Percentiles rank a stretch among this genome's conserved stretches.
Conservation (phyloP, 2,888 invertebrate species). For the Harpalus rubripes region DNA sequence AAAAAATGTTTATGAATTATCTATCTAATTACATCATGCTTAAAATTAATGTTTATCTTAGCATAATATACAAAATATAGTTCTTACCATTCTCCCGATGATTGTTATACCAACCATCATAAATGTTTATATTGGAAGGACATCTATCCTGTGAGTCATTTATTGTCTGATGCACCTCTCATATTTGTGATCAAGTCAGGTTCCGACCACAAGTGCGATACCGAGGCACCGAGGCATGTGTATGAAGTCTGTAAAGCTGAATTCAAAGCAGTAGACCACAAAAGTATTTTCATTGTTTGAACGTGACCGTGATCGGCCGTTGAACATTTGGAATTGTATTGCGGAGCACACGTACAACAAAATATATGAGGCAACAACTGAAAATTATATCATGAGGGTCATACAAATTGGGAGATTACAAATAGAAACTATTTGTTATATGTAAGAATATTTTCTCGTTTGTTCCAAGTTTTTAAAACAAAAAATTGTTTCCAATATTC, state of each 20-base stretch:
- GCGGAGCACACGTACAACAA: background rate
- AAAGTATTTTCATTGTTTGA: constrained; percentile 42
- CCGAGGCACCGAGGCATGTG: constrained; percentile 22
- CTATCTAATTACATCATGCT: background rate
- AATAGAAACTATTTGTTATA: background rate
- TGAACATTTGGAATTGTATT: constrained; percentile 41
- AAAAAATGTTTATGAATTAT: background rate
- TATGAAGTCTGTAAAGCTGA: constrained; percentile 19
- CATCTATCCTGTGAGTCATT: constrained; percentile 17
- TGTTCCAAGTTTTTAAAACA: no score
- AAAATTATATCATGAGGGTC: background rate
- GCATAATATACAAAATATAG: background rate
- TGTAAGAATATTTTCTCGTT: no score
- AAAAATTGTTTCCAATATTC: no score
- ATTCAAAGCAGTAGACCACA: constrained; percentile 29
- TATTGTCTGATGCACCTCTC: constrained; percentile 6
- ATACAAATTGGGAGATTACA: constrained; percentile 7
- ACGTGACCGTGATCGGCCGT: constrained; percentile 44
- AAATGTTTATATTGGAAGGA: background rate
- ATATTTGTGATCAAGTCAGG: constrained; percentile 39
- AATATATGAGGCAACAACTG: constrained; percentile 24
- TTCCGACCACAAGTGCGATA: constrained; percentile 26
- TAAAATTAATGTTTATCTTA: background rate
- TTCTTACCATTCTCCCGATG: background rate
- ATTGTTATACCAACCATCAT: background rate